Evolutionary conservation across 2,113 vertebrate species (phyloP).

Genomic region (Tamias sibiricus): DNA sequence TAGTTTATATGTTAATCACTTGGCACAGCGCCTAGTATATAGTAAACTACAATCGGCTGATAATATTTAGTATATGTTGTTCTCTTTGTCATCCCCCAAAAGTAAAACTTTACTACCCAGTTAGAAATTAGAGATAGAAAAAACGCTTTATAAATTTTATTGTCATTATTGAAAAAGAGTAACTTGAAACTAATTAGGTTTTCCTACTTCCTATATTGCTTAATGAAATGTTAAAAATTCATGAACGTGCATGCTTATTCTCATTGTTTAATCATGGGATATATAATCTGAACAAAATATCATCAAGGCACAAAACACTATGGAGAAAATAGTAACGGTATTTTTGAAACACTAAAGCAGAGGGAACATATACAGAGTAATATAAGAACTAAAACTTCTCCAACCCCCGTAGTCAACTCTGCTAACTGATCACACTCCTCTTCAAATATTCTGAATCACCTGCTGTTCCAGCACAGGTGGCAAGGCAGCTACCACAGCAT

Average conservation of each 20-base stretch:
- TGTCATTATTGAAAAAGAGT: not conserved
- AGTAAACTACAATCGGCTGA: not conserved
- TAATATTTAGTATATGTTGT: conserved; percentile 1
- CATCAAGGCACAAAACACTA: not conserved
- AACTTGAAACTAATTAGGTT: not conserved
- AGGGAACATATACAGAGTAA: not conserved
- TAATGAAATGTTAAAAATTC: not conserved
- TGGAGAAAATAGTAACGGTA: not conserved
- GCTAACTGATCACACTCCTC: not conserved
- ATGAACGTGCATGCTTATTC: not conserved
- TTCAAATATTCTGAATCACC: not conserved
- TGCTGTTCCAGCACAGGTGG: no score
- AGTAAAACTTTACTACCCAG: not conserved
- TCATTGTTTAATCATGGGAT: conserved; percentile 22
- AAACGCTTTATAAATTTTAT: not conserved
- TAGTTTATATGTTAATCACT: not conserved
- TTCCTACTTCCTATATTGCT: not conserved
- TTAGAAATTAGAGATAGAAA: not conserved
- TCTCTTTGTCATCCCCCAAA: not conserved
- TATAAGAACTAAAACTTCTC: not conserved
- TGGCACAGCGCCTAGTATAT: not conserved
- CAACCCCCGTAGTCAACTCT: not conserved
- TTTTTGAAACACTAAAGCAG: not conserved
- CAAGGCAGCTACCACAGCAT: not conserved
- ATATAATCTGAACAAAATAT: not conserved